Conservation (phyloP, 2,888 invertebrate species). For the Protonemura montana region DNA sequence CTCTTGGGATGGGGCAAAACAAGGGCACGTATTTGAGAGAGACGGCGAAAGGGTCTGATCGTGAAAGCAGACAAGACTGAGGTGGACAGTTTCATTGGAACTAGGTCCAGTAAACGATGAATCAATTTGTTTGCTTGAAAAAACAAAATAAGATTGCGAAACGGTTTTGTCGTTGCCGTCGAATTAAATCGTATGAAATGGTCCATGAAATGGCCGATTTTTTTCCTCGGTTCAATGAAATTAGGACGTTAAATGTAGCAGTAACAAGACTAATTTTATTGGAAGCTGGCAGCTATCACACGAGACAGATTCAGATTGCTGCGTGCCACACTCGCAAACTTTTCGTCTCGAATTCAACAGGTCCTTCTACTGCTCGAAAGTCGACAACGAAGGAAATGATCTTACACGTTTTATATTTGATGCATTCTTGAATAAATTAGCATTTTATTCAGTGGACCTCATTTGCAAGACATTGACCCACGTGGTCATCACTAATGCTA, state of each 20-base stretch:
- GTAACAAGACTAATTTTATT: not conserved
- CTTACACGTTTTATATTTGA: not conserved
- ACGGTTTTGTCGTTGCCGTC: not conserved
- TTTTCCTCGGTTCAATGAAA: not conserved
- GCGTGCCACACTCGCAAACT: not conserved
- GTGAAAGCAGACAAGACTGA: not conserved
- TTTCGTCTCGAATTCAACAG: not conserved
- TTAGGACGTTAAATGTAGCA: not conserved
- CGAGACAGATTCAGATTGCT: not conserved
- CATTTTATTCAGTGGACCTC: not conserved
- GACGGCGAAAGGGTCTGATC: not conserved
- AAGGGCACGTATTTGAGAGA: not conserved
- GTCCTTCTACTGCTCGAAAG: not conserved
- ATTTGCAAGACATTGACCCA: not conserved
- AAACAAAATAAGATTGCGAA: not conserved
- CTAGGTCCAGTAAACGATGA: not conserved
- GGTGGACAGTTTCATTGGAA: not conserved
- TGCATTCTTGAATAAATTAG: slow-evolving; percentile 13
- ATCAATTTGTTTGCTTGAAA: slow-evolving; percentile 12
- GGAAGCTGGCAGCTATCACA: not conserved
- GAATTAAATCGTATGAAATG: not conserved
- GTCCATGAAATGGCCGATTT: not conserved
- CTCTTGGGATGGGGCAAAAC: not conserved
- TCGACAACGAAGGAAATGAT: not conserved
- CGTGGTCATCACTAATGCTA: not conserved